A percentile compares a stretch with the other conserved stretches of the same genome.
These are phyloP conservation scores for Lymantria monacha DNA, from an alignment of 2,888 invertebrate species.

Conservation along the genomic window DNA sequence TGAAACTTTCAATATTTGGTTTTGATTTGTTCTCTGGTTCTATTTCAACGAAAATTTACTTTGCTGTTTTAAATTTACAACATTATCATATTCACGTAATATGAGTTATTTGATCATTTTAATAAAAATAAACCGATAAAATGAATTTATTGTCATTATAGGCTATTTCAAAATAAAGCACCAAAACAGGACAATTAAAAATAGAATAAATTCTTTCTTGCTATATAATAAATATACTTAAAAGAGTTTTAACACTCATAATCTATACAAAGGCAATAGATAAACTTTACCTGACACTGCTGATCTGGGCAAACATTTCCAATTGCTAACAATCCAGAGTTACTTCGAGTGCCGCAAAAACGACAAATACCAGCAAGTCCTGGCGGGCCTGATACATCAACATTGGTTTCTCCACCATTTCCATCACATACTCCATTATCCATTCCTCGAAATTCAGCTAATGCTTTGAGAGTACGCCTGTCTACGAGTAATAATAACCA, in stretches of 20 bases:
- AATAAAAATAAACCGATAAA: too few species aligned
- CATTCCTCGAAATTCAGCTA: constrained; percentile 93
- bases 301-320: constrained; percentile 97
- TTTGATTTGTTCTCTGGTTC: too few species aligned
- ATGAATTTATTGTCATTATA: too few species aligned
- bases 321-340: constrained; percentile 92
- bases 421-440: constrained; percentile 55
- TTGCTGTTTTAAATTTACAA: too few species aligned
- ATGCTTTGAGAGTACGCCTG: constrained; percentile 93
- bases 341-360: constrained; percentile 94
- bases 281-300: constrained; percentile 89
- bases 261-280: background rate
- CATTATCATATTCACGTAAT: too few species aligned
- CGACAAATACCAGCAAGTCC: constrained; percentile 89
- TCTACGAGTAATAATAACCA: constrained; percentile 97
- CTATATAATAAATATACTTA: too few species aligned
- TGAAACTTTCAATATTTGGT: too few species aligned
- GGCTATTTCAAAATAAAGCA: too few species aligned
- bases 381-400: constrained; percentile 43
- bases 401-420: constrained; percentile 24
- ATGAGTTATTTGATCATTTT: too few species aligned
- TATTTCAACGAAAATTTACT: too few species aligned
- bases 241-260: background rate
- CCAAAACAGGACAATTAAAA: too few species aligned
- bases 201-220: too few species aligned